These are phyloP conservation scores for Echiichthys vipera DNA, from an alignment of 2,797 vertebrate species.

Conservation along the genomic window DNA sequence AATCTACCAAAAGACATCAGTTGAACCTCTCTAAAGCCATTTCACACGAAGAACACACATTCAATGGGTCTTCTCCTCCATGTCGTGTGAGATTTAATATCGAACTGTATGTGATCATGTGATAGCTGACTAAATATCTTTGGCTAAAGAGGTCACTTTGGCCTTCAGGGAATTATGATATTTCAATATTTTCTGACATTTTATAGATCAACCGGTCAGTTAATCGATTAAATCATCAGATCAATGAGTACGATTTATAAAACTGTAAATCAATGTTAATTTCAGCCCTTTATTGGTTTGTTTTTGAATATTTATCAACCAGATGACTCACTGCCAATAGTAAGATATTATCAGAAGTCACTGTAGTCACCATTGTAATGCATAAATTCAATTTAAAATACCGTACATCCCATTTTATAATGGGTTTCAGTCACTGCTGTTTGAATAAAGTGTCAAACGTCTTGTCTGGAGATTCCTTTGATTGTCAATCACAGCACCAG, in stretches of 20 bases:
- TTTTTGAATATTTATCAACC: neutral
- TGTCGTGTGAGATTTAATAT: neutral
- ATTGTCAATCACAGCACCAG: constrained; percentile 6
- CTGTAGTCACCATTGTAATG: neutral
- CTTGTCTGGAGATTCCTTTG: neutral
- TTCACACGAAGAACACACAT: neutral
- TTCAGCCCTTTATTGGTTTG: neutral
- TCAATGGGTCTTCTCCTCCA: neutral
- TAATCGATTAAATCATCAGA: neutral
- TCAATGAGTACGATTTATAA: too few relatives aligned
- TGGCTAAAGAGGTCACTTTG: neutral
- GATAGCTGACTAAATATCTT: neutral
- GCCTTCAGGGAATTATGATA: neutral
- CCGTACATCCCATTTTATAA: neutral
- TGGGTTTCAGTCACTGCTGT: neutral
- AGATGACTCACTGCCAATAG: neutral
- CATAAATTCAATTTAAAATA: neutral
- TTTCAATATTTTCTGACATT: neutral
- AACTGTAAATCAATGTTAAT: neutral
- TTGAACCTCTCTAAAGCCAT: too few relatives aligned
- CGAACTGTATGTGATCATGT: constrained; percentile 3
- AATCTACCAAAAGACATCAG: neutral
- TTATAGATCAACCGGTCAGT: neutral
- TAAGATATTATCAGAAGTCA: neutral
- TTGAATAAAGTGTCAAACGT: constrained; percentile 6